These are phyloP conservation scores for Cyclophora albipunctata DNA, from an alignment of 2,888 invertebrate genomes.

Conservation along the genomic window DNA sequence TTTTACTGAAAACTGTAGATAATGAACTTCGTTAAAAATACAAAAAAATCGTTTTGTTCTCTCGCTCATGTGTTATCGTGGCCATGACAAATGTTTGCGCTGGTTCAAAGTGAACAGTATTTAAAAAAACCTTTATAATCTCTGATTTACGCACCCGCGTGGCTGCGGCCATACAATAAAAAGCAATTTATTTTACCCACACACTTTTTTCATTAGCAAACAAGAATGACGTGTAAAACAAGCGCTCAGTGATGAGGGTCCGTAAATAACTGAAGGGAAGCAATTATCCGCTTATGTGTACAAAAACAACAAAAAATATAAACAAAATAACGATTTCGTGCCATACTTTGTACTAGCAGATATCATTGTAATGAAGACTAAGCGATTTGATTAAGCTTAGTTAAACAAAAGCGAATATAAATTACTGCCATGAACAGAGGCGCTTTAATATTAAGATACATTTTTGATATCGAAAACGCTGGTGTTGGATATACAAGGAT, in stretches of 20 bases:
- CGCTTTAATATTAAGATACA: no score
- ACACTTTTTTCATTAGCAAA: constrained; percentile 70
- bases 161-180: constrained; percentile 57
- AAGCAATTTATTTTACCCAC: constrained; percentile 62
- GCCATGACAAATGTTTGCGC: constrained; percentile 44
- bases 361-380: no score
- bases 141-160: constrained; percentile 57
- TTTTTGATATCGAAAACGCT: no score
- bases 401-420: no score
- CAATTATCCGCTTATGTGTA: constrained; percentile 53
- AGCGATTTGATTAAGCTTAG: no score
- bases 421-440: no score
- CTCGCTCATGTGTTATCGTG: constrained; percentile 33
- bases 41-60: constrained; percentile 12
- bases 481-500: no score
- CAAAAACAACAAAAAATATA: constrained; percentile 27
- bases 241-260: constrained; percentile 63
- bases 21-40: constrained; percentile 12
- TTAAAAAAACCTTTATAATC: constrained; percentile 57
- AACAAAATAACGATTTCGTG: constrained; percentile 8
- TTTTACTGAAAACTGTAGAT: constrained; percentile 1
- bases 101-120: constrained; percentile 47
- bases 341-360: no score
- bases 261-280: constrained; percentile 62
- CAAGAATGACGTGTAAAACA: constrained; percentile 71